Evolutionary conservation across 1,140 invertebrate genomes (phyloP).

Genomic region (Bombus waltoni): DNA sequence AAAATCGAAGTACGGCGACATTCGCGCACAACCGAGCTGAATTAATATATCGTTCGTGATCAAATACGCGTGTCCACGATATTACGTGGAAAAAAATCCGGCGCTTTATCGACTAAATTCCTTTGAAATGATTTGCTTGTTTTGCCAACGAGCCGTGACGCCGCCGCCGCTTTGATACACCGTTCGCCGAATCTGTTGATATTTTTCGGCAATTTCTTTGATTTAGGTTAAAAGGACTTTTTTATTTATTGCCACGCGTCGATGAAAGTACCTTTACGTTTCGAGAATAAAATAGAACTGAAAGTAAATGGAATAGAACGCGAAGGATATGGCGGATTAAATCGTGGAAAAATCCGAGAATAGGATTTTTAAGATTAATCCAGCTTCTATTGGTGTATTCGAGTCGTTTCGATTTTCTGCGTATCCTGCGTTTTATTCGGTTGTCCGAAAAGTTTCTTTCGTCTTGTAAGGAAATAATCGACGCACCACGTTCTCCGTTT

Average conservation of each 20-base stretch:
- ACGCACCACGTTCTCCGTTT: too few relatives aligned
- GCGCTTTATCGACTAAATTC: background rate
- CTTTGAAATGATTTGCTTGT: background rate
- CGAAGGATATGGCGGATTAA: background rate
- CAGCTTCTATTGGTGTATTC: background rate
- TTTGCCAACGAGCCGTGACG: background rate
- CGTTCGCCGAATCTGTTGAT: background rate
- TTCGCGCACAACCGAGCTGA: background rate
- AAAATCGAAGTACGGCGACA: constrained; percentile 18
- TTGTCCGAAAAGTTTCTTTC: too few relatives aligned
- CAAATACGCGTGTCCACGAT: background rate
- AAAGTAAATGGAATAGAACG: background rate
- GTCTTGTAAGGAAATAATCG: too few relatives aligned
- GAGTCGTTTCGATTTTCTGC: too few relatives aligned
- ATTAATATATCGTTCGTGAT: constrained; percentile 4
- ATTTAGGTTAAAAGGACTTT: background rate
- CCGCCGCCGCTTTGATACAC: background rate
- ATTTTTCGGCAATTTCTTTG: background rate
- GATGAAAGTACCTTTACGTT: background rate
- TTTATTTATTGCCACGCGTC: background rate
- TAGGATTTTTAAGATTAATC: background rate
- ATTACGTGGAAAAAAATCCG: background rate
- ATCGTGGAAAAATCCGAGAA: background rate
- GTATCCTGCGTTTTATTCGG: too few relatives aligned
- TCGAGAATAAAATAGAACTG: background rate